Percentiles rank a stretch among this genome's conserved stretches.
Conservation (phyloP, 1,140 invertebrate genomes). For the Calephelis nemesis region DNA sequence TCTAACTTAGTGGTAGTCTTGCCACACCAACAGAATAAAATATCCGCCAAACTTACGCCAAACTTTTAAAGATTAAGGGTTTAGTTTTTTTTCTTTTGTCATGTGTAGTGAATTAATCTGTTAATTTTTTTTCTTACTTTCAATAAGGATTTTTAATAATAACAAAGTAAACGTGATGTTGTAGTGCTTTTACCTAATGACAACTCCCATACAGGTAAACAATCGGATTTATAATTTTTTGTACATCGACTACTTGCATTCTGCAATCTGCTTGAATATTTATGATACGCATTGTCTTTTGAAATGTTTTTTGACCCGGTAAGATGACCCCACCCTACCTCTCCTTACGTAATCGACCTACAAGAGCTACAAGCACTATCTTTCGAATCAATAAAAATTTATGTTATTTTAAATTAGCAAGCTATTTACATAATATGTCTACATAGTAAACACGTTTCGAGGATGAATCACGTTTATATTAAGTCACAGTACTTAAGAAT, state of each 20-base stretch:
- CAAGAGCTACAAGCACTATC: not conserved
- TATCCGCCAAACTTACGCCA: too few relatives aligned
- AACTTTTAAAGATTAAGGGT: too few relatives aligned
- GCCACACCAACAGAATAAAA: too few relatives aligned
- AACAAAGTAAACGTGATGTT: too few relatives aligned
- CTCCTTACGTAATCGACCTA: conserved; percentile 1
- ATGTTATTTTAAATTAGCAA: not conserved
- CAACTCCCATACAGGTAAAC: too few relatives aligned
- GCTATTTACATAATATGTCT: conserved; percentile 2
- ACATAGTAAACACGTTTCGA: conserved; percentile 4
- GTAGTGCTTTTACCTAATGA: too few relatives aligned
- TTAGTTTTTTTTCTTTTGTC: too few relatives aligned
- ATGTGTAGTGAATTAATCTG: too few relatives aligned
- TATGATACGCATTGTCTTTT: conserved; percentile 6
- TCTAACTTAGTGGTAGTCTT: too few relatives aligned
- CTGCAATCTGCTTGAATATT: conserved; percentile 11
- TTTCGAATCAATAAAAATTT: not conserved
- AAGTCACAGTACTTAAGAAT: conserved; percentile 19
- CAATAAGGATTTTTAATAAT: too few relatives aligned
- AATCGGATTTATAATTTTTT: not conserved
- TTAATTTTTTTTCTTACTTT: too few relatives aligned
- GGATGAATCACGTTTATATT: conserved; percentile 23
- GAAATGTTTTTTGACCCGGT: not conserved
- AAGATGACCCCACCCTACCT: not conserved
- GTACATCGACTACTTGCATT: not conserved